A percentile compares a stretch with the other conserved stretches of the same genome.
Conservation (phyloP, 2,113 vertebrate species). For the Aegotheles bennettii region DNA sequence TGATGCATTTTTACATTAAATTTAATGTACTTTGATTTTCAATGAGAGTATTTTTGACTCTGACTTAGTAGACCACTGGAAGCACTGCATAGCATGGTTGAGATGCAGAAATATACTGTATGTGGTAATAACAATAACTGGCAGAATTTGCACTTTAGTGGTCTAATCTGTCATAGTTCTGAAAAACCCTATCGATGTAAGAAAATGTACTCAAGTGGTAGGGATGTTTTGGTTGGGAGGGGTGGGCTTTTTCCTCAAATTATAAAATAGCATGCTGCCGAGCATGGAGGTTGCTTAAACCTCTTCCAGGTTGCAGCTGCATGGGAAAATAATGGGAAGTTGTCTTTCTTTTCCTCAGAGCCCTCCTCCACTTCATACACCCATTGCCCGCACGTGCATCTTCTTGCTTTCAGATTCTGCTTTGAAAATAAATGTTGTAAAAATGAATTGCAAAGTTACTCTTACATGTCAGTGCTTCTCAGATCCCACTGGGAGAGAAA, state of each 20-base stretch:
- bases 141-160: not conserved
- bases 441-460: not conserved
- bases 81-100: not conserved
- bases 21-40: not conserved
- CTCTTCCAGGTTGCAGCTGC: not conserved
- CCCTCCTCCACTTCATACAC: not conserved
- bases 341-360: not conserved
- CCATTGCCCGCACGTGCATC: accelerated
- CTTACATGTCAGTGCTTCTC: not conserved
- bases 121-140: not conserved
- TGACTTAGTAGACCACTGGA: not conserved
- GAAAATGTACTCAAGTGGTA: not conserved
- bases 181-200: not conserved
- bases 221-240: not conserved
- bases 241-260: not conserved
- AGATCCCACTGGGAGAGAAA: not conserved
- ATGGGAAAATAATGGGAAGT: not conserved
- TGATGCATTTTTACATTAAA: not conserved
- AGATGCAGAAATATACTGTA: not conserved
- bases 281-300: not conserved
- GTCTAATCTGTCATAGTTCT: not conserved
- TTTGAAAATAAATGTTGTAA: not conserved
- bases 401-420: not conserved
- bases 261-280: not conserved
- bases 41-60: not conserved